Base-by-base conservation (phyloP, 2,888 invertebrate species). In the Lasioglossum pauxillum region DNA sequence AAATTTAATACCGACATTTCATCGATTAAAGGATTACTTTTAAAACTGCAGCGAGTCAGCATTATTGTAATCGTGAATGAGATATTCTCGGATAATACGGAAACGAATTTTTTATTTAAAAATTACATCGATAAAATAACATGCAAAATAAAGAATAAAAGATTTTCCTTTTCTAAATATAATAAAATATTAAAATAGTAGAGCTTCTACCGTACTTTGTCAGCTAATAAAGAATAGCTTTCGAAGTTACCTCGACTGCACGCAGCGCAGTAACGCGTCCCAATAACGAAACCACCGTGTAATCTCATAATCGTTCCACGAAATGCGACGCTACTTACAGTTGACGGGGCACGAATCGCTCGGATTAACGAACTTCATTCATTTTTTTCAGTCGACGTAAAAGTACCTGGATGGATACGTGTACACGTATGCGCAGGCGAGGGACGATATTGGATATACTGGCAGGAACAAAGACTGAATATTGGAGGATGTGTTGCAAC, bases 401-500 rank as follows among this genome's bases (percentile, higher is more conserved):
- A 35, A 8, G 31, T 3, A 27, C 27, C 8, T 23, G 35, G 3
- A 67, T 8, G 38, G 23, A 12, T n/a, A 41, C 38, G 19, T n/a
- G 69, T 41, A 3, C 35, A 35, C 3, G 27, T 23, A 3, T 35
- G 35, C 67, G 23, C 2, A 23, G 67, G 10, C 7, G 35, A 8
- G 38, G 23, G 41, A 41, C 41, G n/a, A n/a, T 41, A 41, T 71
- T 5, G 38, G n/a, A 38, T 41, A 71, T 71, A 41, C 71, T 14
- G 38, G 5, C 71, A 71, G 5, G 38, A 71, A 71, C 71, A 71
- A 71, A 71, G 38, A 71, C 49, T 19, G 76, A 80, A 80, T 49
- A 31, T 41, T n/a, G 44, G 71, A 79, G 60, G 19, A 41, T 23
- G n/a, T 12, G 64, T n/a, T 35, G 38, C 10, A 71, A 53, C 31